Evolutionary conservation across 1,140 invertebrate species (phyloP), one percentile per base, ranked within the genome.

Genomic region (Metopolophium dirhodum): DNA sequence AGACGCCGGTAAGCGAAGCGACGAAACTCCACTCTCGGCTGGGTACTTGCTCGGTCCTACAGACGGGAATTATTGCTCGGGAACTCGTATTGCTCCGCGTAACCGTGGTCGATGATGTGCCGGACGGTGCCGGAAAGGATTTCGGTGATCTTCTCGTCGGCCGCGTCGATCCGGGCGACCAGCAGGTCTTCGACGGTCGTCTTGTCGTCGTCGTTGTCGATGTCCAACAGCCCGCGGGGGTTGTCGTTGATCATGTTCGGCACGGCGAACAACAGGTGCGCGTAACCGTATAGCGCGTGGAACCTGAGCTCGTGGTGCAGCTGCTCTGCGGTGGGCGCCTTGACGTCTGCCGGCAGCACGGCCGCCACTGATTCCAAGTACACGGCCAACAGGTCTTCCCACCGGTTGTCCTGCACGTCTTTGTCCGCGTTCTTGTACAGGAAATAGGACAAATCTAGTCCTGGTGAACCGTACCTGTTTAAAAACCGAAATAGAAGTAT

Each of bases 391-490:
- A 96, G 89, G 0, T 95, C 93, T 7, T 94, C 91, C 47, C 95
- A 95, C 49, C 95, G 94, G 0, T 94, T 86, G 91, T 77, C 92
- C 94, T 94, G 94, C n/a, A 94, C 30, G 7, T 94, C 93, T 0
- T 45, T 92, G 7, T 94, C 94, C 3, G 95, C 95, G 88, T 95
- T 95, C 11, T 96, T 91, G 93, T 95, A 95, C 2, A 96, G 35
- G 41, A 95, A 95, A 30, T 95, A 95, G 0, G 95, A 95, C 11
- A 96, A 54, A 54, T 96, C 96, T 1, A 95, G 94, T 0, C 94
- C 94, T 0, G 95, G 95, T 18, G 95, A 95, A 0, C 94, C 94
- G 90, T 95, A 95, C 57, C 90, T 94, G 0, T 83, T 77, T n/a
- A 68, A n/a, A 61, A 77, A 77, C 9, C 30, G 14, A 77, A 68